phyloP scores from a whole-genome alignment of 1,140 invertebrate genomes.

The Eriosoma lanigerum region DNA sequence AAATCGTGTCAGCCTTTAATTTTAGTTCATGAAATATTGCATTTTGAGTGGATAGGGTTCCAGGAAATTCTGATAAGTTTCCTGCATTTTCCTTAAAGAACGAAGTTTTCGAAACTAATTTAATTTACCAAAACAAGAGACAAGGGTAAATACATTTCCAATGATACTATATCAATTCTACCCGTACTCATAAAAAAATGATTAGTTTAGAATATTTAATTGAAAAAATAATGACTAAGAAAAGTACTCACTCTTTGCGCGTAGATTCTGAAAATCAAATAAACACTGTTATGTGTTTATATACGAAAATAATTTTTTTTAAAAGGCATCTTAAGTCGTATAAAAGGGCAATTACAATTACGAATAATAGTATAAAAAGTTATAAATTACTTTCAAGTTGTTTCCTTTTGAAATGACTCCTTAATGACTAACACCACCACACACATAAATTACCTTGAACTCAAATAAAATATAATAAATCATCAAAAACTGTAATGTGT shows the following conservation, averaged over 20 bases:
- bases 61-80: background rate
- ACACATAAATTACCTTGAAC: conserved; percentile 1
- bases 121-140: conserved; percentile 15
- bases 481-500: background rate
- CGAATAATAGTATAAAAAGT: background rate
- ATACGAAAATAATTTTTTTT: background rate
- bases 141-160: background rate
- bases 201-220: background rate
- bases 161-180: conserved; percentile 29
- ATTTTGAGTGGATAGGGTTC: background rate
- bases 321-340: background rate
- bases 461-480: conserved; percentile 11
- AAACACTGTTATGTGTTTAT: background rate
- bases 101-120: conserved; percentile 34
- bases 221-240: background rate
- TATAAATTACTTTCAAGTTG: conserved; percentile 20
- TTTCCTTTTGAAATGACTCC: background rate
- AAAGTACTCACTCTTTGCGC: background rate
- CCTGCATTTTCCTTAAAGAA: background rate
- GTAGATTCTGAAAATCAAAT: background rate
- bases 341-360: background rate
- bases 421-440: background rate
- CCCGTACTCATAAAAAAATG: background rate
- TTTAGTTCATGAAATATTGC: background rate
- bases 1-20: background rate